phyloP scores from a whole-genome alignment of 1,140 invertebrate genomes.

The Argopecten irradians region DNA sequence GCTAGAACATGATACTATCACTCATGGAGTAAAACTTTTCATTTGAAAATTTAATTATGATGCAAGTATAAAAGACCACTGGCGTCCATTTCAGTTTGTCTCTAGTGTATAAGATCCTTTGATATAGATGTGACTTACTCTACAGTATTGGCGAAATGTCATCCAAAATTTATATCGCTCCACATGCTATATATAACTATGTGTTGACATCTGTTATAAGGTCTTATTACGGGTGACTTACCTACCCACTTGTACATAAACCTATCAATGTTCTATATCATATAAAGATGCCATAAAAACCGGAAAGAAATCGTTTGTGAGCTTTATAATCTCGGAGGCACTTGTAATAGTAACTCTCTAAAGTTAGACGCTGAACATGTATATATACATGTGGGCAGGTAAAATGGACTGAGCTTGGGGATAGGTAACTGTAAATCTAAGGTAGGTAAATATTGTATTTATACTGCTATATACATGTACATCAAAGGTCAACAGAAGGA shows the following conservation, averaged over 20 bases:
- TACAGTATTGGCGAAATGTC: neutral
- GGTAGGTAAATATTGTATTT: no score
- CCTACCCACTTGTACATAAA: neutral
- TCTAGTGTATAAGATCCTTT: neutral
- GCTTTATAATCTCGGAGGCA: neutral
- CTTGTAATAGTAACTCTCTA: neutral
- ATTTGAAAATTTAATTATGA: neutral
- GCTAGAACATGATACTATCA: neutral
- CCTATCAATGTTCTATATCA: neutral
- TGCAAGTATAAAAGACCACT: neutral
- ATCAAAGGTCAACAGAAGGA: no score
- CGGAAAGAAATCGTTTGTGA: neutral
- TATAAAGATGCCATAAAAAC: constrained; percentile 11
- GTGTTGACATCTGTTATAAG: neutral
- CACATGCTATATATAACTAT: neutral
- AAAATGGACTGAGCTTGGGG: neutral
- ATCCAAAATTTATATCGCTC: constrained; percentile 13
- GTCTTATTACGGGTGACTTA: no score
- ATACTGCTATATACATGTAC: no score
- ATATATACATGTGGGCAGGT: neutral
- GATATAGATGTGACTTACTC: neutral
- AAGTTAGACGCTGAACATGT: neutral
- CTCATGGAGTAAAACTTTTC: neutral
- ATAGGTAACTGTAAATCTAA: neutral
- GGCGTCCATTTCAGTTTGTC: neutral